phyloP scores from a whole-genome alignment of 2,888 invertebrate genomes.

The Folsomia candida region DNA sequence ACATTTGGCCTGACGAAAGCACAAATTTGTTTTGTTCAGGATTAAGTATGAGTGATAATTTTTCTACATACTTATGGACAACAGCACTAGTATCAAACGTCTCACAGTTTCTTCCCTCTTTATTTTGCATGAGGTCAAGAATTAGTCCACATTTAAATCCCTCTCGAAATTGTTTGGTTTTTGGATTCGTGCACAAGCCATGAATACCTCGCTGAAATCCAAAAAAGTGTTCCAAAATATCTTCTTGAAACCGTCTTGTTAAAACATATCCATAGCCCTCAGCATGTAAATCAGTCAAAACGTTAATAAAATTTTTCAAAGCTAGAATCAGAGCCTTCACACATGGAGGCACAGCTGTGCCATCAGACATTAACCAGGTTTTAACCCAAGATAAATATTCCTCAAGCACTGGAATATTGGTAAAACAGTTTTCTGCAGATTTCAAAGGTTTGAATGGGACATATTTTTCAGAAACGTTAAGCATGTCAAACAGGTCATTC shows the following conservation, averaged over 20 bases:
- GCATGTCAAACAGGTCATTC: constrained; percentile 14
- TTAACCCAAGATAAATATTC: not conserved
- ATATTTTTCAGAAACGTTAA: constrained; percentile 13
- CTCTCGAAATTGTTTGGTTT: constrained; percentile 1
- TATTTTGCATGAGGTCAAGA: no score
- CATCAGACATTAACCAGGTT: not conserved
- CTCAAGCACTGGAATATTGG: not conserved
- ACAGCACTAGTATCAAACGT: no score
- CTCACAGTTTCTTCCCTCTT: no score
- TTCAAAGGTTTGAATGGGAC: not conserved
- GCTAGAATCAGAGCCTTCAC: constrained; percentile 1
- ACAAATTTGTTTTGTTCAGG: no score
- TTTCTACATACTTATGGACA: no score
- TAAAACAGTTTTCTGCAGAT: constrained; percentile 8
- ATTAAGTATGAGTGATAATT: no score
- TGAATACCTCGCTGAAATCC: not conserved
- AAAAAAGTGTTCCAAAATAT: constrained; percentile 14
- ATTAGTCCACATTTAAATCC: no score
- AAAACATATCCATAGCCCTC: constrained; percentile 3
- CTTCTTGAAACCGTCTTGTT: constrained; percentile 12
- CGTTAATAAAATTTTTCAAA: not conserved
- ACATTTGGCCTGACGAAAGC: no score
- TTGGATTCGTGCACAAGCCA: constrained; percentile 12
- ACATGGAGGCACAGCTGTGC: not conserved
- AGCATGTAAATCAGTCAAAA: not conserved